Conservation (phyloP, 2,888 invertebrate genomes). For the Melikaiella ostensackeni region DNA sequence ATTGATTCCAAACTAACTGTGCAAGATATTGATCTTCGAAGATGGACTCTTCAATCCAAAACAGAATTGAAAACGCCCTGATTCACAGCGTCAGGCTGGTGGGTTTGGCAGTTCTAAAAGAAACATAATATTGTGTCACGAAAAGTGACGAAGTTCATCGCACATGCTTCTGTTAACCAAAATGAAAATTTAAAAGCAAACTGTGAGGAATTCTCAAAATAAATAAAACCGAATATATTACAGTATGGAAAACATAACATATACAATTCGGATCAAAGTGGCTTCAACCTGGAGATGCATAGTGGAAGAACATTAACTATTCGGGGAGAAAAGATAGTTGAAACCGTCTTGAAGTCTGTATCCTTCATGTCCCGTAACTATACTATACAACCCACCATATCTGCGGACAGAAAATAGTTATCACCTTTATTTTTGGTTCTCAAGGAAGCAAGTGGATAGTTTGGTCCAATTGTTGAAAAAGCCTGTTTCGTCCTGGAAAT, state of each 20-base stretch:
- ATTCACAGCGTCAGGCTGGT: neutral
- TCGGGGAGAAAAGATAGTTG: neutral
- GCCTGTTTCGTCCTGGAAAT: too few relatives aligned
- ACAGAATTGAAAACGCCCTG: neutral
- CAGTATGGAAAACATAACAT: too few relatives aligned
- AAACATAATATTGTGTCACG: neutral
- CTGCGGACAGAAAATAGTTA: slow-evolving; percentile 38
- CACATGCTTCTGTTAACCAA: too few relatives aligned
- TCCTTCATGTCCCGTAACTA: slow-evolving; percentile 40
- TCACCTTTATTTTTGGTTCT: slow-evolving; percentile 46
- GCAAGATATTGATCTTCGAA: too few relatives aligned
- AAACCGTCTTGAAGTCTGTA: neutral
- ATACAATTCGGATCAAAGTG: too few relatives aligned
- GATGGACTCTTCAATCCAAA: too few relatives aligned
- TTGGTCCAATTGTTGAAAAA: neutral
- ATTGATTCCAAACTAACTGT: too few relatives aligned
- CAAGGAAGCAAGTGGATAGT: slow-evolving; percentile 9
- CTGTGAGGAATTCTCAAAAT: too few relatives aligned
- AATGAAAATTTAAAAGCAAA: too few relatives aligned
- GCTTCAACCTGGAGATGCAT: too few relatives aligned
- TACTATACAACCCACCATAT: slow-evolving; percentile 45
- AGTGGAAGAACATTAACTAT: neutral
- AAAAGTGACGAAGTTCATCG: too few relatives aligned
- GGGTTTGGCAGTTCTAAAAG: neutral
- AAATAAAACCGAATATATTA: too few relatives aligned